Evolutionary conservation across 2,797 vertebrate species (phyloP).

Genomic region (Karalla daura): DNA sequence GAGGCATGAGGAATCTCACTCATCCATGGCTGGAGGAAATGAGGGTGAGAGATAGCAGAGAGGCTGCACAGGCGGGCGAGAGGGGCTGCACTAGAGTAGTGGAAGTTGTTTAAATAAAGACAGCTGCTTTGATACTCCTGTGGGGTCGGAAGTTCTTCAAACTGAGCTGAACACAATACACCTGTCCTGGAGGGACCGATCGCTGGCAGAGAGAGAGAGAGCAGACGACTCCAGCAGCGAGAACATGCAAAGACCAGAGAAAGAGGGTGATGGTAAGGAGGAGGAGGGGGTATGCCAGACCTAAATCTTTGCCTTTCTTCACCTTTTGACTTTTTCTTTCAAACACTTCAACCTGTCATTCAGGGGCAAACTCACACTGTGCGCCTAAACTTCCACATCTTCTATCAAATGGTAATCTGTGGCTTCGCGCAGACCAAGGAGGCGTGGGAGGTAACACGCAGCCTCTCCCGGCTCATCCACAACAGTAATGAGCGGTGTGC

Average conservation of each 20-base stretch:
- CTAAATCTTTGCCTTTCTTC: neutral
- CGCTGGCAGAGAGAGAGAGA: neutral
- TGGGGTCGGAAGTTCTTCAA: conserved; percentile 9
- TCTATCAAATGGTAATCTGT: too few relatives aligned
- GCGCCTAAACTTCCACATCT: neutral
- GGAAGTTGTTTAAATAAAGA: conserved; percentile 18
- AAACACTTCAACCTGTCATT: neutral
- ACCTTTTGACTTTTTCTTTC: neutral
- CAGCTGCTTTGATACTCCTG: conserved; percentile 4
- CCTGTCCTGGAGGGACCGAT: neutral
- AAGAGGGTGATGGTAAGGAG: too few relatives aligned
- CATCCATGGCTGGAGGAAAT: conserved; percentile 65
- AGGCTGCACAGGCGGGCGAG: conserved; percentile 9
- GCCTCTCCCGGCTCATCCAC: neutral
- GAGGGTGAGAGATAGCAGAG: conserved; percentile 49
- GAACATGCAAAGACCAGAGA: neutral
- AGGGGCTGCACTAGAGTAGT: conserved; percentile 8
- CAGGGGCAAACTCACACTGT: neutral
- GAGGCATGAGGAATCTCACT: conserved; percentile 65
- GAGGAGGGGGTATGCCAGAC: neutral
- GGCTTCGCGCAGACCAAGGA: too few relatives aligned
- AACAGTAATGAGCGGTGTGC: neutral
- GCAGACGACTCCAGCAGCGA: neutral
- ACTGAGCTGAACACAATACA: neutral
- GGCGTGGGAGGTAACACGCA: too few relatives aligned